Evolutionary conservation across 2,113 vertebrate genomes (phyloP), one percentile per base, ranked within the genome.

Genomic region (Chelonoidis abingdonii): DNA sequence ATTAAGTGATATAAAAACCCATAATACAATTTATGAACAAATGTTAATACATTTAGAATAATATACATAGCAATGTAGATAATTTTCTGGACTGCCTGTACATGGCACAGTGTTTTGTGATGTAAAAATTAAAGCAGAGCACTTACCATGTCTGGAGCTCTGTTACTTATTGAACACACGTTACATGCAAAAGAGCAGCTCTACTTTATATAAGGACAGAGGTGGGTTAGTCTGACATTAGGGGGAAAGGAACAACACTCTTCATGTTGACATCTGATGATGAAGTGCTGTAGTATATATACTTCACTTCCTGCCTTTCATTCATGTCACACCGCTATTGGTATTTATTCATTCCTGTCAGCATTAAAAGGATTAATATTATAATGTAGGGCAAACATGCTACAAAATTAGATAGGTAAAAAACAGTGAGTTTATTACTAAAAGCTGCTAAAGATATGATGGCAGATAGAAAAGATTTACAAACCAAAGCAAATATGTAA

Each of bases 81-180:
- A 35, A 54, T 86, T 94, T 94, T 93, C 89, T 97, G 53, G 80
- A 91, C 95, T 95, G 84, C 89, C 92, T 86, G 84, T 95, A 86
- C 72, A 41, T 56, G 84, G 62, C 75, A 80, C 6, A 5, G 50
- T 89, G 80, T 88, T 53, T 56, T 86, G 91, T 0, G 0, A 27
- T 84, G 69, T 35, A 91, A 81, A 10, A 91, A 85, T 87, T 81
- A 49, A 41, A 65, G 65, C 50, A 89, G 41, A 86, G 41, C 84
- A 92, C 91, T 97, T 95, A 80, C 12, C 80, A 91, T 82, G 47
- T 90, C 50, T 91, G 79, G 57, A 93, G 84, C 81, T 54, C 62
- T 75, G 27, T 94, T 86, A 79, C 87, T 93, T 96, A 91, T 89
- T 85, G 81, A 69, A 87, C 89, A 75, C 38, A n/a, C 24, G 50